phyloP scores from a whole-genome alignment of 2,888 invertebrate species.

The Argynnis bischoffii region DNA sequence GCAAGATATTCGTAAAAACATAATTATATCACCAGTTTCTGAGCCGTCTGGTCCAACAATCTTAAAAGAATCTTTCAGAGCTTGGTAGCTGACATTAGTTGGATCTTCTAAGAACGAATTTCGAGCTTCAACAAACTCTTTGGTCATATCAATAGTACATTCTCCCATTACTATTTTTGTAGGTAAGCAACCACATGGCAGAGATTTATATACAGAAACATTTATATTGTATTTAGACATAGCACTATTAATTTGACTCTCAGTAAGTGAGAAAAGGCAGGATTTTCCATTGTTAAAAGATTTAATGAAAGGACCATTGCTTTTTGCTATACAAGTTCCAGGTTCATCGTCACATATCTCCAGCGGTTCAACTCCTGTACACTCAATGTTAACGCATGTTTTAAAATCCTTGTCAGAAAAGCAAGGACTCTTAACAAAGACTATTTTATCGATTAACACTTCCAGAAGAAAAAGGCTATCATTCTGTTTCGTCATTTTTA shows the following conservation, averaged over 20 bases:
- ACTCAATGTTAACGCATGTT: slow-evolving; percentile 84
- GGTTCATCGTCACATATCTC: slow-evolving; percentile 84
- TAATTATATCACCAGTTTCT: slow-evolving; percentile 81
- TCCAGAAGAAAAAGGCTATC: slow-evolving; percentile 85
- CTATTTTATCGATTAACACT: slow-evolving; percentile 82
- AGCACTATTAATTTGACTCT: slow-evolving; percentile 76
- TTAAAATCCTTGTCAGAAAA: slow-evolving; percentile 74
- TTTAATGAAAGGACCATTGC: slow-evolving; percentile 68
- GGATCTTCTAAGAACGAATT: slow-evolving; percentile 74
- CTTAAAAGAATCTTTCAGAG: slow-evolving; percentile 83
- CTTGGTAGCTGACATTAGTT: slow-evolving; percentile 76
- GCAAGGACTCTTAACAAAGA: slow-evolving; percentile 68
- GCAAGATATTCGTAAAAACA: slow-evolving; percentile 85
- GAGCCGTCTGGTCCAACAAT: slow-evolving; percentile 75
- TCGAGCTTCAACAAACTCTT: slow-evolving; percentile 82
- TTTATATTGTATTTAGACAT: slow-evolving; percentile 80
- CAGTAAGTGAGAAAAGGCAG: slow-evolving; percentile 85
- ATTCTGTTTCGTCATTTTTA: slow-evolving; percentile 68
- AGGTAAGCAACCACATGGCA: slow-evolving; percentile 84
- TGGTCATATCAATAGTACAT: slow-evolving; percentile 82
- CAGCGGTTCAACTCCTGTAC: slow-evolving; percentile 81
- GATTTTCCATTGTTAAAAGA: slow-evolving; percentile 85
- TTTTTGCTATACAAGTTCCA: slow-evolving; percentile 61
- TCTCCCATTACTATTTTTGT: slow-evolving; percentile 84
- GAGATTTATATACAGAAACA: slow-evolving; percentile 82